phyloP scores from a whole-genome alignment of 2,888 invertebrate genomes.

The Tetrapedia diversipes region DNA sequence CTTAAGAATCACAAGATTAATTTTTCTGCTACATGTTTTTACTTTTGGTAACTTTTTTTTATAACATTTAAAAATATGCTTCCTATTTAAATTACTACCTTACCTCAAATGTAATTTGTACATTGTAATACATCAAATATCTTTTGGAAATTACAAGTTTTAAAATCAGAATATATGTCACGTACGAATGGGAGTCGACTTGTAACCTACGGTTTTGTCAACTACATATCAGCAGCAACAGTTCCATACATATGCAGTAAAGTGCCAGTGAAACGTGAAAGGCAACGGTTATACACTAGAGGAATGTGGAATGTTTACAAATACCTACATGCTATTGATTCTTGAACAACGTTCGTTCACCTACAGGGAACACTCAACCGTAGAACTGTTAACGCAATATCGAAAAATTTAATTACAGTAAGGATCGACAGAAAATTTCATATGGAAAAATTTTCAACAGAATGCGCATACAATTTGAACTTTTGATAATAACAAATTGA shows the following conservation, averaged over 20 bases:
- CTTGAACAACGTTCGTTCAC: constrained; percentile 68
- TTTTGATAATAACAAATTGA: too few relatives aligned
- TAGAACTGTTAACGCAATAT: too few relatives aligned
- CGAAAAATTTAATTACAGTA: too few relatives aligned
- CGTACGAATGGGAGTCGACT: constrained; percentile 5
- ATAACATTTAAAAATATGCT: too few relatives aligned
- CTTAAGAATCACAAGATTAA: too few relatives aligned
- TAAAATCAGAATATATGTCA: not conserved
- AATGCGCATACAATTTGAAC: too few relatives aligned
- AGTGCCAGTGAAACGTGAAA: constrained; percentile 67
- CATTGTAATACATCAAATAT: too few relatives aligned
- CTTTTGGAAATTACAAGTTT: not conserved
- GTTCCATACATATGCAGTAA: constrained; percentile 32
- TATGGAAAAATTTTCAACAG: too few relatives aligned
- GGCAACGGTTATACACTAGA: constrained; percentile 61
- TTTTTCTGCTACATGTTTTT: too few relatives aligned
- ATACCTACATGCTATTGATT: constrained; percentile 66
- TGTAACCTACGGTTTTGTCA: constrained; percentile 34
- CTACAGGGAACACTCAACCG: constrained; percentile 45
- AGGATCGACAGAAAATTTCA: not conserved
- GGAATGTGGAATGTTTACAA: constrained; percentile 77
- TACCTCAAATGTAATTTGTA: too few relatives aligned
- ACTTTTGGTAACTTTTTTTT: too few relatives aligned
- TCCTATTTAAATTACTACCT: too few relatives aligned
- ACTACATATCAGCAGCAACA: constrained; percentile 20